These are phyloP conservation scores for Drosophila falleni DNA, from an alignment of 2,888 invertebrate genomes.

Conservation along the genomic window DNA sequence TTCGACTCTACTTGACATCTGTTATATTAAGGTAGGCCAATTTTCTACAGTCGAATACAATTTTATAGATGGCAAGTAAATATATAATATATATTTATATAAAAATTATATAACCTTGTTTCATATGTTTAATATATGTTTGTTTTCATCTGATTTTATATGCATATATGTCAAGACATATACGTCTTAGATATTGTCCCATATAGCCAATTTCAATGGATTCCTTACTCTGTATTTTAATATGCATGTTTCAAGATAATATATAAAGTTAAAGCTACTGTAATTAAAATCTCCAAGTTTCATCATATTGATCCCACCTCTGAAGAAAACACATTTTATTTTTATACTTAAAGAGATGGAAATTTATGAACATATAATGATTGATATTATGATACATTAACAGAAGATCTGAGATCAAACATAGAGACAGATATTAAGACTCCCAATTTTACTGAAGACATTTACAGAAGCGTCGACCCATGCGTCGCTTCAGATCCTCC, in stretches of 20 bases:
- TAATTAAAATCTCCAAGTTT: no score
- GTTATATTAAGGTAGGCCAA: neutral
- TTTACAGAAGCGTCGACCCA: constrained; percentile 54
- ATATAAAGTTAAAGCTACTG: neutral
- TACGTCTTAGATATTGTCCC: no score
- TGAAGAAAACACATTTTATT: neutral
- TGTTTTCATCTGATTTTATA: no score
- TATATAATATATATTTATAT: no score
- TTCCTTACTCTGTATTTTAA: no score
- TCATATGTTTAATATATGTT: no score
- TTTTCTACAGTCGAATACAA: neutral
- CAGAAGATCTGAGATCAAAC: neutral
- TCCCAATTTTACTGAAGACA: constrained; percentile 22
- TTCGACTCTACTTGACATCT: no score
- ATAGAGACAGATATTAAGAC: constrained; percentile 4
- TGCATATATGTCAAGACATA: no score
- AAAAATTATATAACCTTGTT: no score
- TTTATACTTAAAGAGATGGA: constrained; percentile 8
- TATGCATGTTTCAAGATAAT: no score
- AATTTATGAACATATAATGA: constrained; percentile 7
- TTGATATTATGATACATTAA: constrained; percentile 1
- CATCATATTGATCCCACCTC: no score
- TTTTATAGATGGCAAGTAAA: neutral
- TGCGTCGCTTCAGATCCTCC: constrained; percentile 43
- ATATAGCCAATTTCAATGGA: no score